Evolutionary conservation across 1,140 invertebrate species (phyloP), one percentile per base, ranked within the genome.

Genomic region (Caenorhabditis brenneri): DNA sequence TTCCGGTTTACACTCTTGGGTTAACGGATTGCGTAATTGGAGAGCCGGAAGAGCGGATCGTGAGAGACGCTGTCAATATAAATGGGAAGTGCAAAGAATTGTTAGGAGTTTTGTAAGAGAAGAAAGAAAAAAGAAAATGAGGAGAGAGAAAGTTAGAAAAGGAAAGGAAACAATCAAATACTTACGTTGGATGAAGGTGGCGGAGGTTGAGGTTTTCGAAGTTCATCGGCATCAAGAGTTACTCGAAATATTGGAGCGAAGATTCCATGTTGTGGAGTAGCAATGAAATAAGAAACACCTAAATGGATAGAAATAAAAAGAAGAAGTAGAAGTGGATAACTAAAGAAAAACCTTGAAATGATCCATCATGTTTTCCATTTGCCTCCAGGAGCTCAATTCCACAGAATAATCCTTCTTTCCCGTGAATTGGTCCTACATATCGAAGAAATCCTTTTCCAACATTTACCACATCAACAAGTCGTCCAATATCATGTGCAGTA

Each of bases 211-310:
- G 49, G 80, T 42, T 80, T 80, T 22, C 60, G 81, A 74, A 9
- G 36, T 27, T 48, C 58, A 27, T 82, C 84, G 6, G 36, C 65
- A 78, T 88, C 86, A 2, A 86, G 55, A 53, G 85, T 84, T 7
- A 88, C 88, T 84, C 90, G 89, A 60, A 88, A 88, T 46, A 86
- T 36, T 19, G 88, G 88, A 12, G 88, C 88, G 33, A 88, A 88
- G 29, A 88, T 88, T 39, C 88, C 88, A 51, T 87, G 88, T 10
- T 60, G 49, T 6, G 86, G 83, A 15, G 60, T 80, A 29, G 87
- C 88, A 10, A 80, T 80, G 49, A 88, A 88, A 81, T 88, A 88
- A 36, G 79, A 65, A 53, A 89, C 69, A 29, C 87, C 88, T 88
- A 74, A 79, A 79, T n/a, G n/a, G n/a, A 80, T 80, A 51, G 51